Evolutionary conservation across 1,140 invertebrate genomes (phyloP).

Genomic region (Papilio glaucus): DNA sequence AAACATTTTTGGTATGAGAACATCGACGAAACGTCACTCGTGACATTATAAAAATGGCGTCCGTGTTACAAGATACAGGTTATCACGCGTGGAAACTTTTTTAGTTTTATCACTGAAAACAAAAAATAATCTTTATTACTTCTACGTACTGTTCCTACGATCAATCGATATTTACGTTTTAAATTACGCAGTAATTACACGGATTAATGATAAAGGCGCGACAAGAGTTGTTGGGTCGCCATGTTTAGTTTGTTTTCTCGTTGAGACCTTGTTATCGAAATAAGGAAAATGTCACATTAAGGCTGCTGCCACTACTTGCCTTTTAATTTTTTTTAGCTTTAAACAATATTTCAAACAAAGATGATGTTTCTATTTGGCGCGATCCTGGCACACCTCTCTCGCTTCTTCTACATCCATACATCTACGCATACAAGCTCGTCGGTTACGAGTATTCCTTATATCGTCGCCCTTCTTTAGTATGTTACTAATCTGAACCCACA

Average conservation of each 20-base stretch:
- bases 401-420: too few species aligned
- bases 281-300: constrained; percentile 11
- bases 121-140: constrained; percentile 20
- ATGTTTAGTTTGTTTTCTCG: neutral
- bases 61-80: neutral
- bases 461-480: too few species aligned
- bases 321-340: neutral
- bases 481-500: too few species aligned
- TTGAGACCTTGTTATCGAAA: constrained; percentile 4
- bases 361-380: too few species aligned
- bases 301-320: neutral
- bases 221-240: neutral
- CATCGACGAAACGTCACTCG: neutral
- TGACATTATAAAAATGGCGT: constrained; percentile 8
- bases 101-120: neutral
- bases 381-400: too few species aligned
- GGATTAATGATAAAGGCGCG: constrained; percentile 5
- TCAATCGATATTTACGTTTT: constrained; percentile 3
- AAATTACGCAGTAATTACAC: constrained; percentile 15
- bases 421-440: too few species aligned
- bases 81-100: neutral
- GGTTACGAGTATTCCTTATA: too few species aligned
- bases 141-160: neutral
- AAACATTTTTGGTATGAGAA: neutral
- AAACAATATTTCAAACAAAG: neutral